phyloP scores from a whole-genome alignment of 2,797 vertebrate species.

The Lutjanus argentimaculatus region DNA sequence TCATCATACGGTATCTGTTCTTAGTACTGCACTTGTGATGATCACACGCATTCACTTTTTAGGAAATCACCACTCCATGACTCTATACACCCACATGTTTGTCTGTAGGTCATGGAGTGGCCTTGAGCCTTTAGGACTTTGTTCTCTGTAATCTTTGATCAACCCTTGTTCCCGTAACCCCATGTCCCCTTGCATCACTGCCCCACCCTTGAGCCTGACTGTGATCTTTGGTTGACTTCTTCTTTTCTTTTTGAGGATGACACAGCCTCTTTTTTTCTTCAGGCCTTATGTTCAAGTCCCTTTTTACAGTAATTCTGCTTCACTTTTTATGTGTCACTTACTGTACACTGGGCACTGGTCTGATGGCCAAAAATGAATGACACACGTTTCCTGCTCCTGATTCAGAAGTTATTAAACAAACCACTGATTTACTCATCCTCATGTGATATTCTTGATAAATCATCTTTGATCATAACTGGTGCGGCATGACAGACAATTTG shows the following conservation, averaged over 20 bases:
- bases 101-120: neutral
- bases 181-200: neutral
- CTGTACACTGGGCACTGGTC: neutral
- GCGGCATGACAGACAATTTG: neutral
- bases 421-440: neutral
- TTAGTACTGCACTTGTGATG: neutral
- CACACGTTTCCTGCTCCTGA: neutral
- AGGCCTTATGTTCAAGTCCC: neutral
- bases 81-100: neutral
- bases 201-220: neutral
- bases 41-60: neutral
- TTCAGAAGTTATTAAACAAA: neutral
- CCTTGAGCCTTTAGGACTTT: neutral
- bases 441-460: neutral
- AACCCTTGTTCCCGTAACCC: neutral
- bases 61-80: neutral
- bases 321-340: neutral
- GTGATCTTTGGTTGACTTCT: neutral
- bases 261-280: fast-evolving
- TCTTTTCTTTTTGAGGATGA: neutral
- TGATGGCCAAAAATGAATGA: neutral
- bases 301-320: neutral
- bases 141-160: neutral
- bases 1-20: neutral
- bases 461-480: neutral